Evolutionary conservation across 2,888 invertebrate species (phyloP), one percentile per base, ranked within the genome.

Genomic region (Acleris cristana): DNA sequence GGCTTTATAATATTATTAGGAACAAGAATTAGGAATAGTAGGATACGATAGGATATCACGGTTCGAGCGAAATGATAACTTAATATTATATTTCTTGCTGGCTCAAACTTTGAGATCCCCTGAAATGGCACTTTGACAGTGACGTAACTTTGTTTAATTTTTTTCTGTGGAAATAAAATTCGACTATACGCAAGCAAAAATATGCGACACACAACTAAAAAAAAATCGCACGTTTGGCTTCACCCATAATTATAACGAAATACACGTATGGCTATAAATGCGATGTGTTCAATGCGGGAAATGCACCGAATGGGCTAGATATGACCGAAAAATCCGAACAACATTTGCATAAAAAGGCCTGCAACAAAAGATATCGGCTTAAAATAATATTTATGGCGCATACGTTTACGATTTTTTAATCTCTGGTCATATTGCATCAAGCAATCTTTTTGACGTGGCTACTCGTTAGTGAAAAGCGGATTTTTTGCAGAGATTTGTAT

Each of bases 371-470:
- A 69, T 69, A 66, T 59, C 63, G 49, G 53, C 30, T 62, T 63
- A 63, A 65, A 63, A 66, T 55, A 55, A 66, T 69, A 69, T 66
- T 61, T 65, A 65, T 65, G 40, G 40, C 60, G 34, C 59, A 49
- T 34, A 26, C 45, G 58, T 19, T 58, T 48, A 58, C 58, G 48
- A 26, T 14, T 48, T 51, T 57, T 23, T 48, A 48, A 48, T 58
- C 18, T 45, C 10, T 12, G 14, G 26, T 45, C 58, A 26, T 48
- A 58, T 58, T 58, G 45, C 23, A 45, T 26, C 21, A 40, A 5
- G 21, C 23, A 45, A 45, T 45, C 44, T 16, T 21, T 51, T 51
- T 51, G 51, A 51, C 21, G 12, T 10, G 12, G 51, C 2, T 0
- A 21, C 51, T 10, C 18, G 21, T 21, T 34, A 21, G 12, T 21